Evolutionary conservation across 2,888 invertebrate genomes (phyloP), one percentile per base, ranked within the genome.

Genomic region (Lycia hirtaria): DNA sequence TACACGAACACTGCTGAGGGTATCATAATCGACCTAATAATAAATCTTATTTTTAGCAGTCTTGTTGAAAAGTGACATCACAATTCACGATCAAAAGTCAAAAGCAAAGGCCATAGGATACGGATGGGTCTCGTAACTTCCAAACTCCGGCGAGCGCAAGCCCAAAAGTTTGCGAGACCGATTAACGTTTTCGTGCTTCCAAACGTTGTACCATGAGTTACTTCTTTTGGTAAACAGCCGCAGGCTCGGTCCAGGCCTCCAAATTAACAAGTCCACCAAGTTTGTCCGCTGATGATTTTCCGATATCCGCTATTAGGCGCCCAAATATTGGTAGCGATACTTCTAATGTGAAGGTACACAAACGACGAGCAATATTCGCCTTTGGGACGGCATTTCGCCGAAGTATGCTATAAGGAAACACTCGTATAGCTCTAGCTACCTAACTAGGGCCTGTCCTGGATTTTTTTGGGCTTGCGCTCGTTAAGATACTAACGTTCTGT

Each of bases 251-350:
- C 38, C 58, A 20, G 28, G 26, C 26, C 60, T 45, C 22, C 37
- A 57, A 64, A 67, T 64, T 62, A 64, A 62, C 62, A 59, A 64
- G 57, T 43, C 48, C 52, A n/a, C 45, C 54, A 53, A 65, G 47
- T 50, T 56, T 19, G 52, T 43, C 56, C 50, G 17, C 60, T 67
- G 67, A 67, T 67, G 54, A 60, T 41, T 67, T 67, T 67, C 62
- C 67, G 41, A 67, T 67, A 67, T 67, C 67, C 67, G 64, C 59
- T 64, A 61, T 62, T 61, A 61, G 38, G 33, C 20, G 17, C 45
- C 55, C 47, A 48, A 62, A 58, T 58, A 58, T 58, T 57, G 50
- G 10, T 38, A 32, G 28, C 56, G 55, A 59, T 64, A 56, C 54
- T 56, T 47, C 51, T 55, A 62, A 62, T 52, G 56, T 47, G 33